Evolutionary conservation across 2,888 invertebrate genomes (phyloP).

Genomic region (Polydrusus tereticollis): DNA sequence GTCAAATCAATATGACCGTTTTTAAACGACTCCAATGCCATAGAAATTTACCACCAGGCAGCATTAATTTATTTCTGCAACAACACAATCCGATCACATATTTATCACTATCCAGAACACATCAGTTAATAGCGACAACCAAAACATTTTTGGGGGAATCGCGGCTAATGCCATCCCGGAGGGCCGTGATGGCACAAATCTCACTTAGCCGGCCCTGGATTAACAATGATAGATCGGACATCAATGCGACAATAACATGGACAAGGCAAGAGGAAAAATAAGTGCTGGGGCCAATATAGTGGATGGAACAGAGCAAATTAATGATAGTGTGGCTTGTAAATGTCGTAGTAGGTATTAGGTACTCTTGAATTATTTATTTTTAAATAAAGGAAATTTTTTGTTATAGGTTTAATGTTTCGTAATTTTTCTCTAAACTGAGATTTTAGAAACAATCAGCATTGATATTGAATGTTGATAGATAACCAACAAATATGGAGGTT

Average conservation of each 20-base stretch:
- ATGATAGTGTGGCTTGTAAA: conserved; percentile 13
- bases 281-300: conserved; percentile 10
- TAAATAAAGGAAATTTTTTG: too few relatives aligned
- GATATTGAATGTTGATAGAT: too few relatives aligned
- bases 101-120: neutral
- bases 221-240: conserved; percentile 38
- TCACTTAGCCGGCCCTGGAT: conserved; percentile 34
- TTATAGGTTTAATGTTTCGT: too few relatives aligned
- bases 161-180: conserved; percentile 26
- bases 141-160: conserved; percentile 11
- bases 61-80: neutral
- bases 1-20: too few relatives aligned
- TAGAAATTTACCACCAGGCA: neutral
- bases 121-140: conserved; percentile 4
- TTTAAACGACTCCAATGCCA: too few relatives aligned
- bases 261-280: conserved; percentile 13
- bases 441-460: too few relatives aligned
- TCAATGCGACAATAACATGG: conserved; percentile 14
- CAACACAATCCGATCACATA: neutral
- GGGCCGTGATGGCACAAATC: conserved; percentile 31
- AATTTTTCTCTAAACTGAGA: too few relatives aligned
- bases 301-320: too few relatives aligned
- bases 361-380: too few relatives aligned
- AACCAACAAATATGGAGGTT: too few relatives aligned
- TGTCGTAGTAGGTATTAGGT: too few relatives aligned